Percentiles rank a stretch among this genome's conserved stretches.
These are phyloP conservation scores for Drosophila eohydei DNA, from an alignment of 2,888 invertebrate genomes.

Conservation along the genomic window DNA sequence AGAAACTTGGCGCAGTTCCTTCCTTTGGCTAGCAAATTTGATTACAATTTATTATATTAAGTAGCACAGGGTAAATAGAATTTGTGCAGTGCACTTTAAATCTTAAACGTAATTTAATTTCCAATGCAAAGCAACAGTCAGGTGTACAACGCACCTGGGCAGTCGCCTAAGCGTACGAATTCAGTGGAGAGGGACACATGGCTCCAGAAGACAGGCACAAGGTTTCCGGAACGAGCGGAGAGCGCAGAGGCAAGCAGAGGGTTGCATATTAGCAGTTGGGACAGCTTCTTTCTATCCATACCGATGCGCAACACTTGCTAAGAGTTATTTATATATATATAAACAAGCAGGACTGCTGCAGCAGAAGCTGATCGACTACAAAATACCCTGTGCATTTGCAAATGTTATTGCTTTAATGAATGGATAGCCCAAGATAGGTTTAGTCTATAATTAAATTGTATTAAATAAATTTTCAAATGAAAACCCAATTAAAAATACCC, in stretches of 20 bases:
- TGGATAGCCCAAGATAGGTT: background rate
- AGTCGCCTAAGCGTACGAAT: conserved; percentile 13
- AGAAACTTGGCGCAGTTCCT: conserved; percentile 18
- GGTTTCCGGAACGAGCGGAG: conserved; percentile 6
- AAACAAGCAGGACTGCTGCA: conserved; percentile 23
- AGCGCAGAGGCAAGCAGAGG: conserved; percentile 1
- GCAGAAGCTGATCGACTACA: background rate
- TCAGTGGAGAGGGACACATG: background rate
- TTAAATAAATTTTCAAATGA: background rate
- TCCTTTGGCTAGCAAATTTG: conserved; percentile 33
- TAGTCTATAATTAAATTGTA: background rate
- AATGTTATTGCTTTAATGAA: background rate
- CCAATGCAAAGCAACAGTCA: conserved; percentile 51
- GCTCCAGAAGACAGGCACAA: conserved; percentile 1
- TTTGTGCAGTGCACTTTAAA: conserved; percentile 63
- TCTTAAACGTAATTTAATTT: conserved; percentile 72
- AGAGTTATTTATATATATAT: conserved; percentile 59
- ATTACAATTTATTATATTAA: conserved; percentile 63
- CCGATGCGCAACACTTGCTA: conserved; percentile 65
- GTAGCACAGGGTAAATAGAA: conserved; percentile 37
- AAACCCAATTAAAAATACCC: background rate
- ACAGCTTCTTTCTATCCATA: conserved; percentile 36
- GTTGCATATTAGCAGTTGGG: conserved; percentile 64
- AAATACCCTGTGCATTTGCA: conserved; percentile 3
- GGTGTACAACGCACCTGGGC: conserved; percentile 48